Evolutionary conservation across 2,888 invertebrate genomes (phyloP).

Genomic region (Tenthredo scrophulariae): DNA sequence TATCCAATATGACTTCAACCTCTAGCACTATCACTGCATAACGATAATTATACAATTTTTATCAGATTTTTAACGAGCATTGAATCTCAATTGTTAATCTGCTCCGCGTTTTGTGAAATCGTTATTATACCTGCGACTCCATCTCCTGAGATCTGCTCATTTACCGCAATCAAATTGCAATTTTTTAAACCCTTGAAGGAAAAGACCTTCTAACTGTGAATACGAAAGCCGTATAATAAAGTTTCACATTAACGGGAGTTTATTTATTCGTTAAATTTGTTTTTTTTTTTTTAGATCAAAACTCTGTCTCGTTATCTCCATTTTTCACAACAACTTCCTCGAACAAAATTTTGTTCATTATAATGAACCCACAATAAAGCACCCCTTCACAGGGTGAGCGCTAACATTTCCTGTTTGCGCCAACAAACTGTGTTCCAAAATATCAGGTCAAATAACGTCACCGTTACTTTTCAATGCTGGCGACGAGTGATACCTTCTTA

Average conservation of each 20-base stretch:
- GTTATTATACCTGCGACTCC: neutral
- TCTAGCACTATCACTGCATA: constrained; percentile 25
- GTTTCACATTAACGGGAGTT: constrained; percentile 6
- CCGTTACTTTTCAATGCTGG: constrained; percentile 48
- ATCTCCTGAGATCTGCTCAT: neutral
- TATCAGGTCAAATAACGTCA: constrained; percentile 55
- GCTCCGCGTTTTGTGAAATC: constrained; percentile 1
- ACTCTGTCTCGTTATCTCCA: neutral
- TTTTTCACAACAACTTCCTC: constrained; percentile 17
- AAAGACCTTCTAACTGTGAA: neutral
- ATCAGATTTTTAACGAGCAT: constrained; percentile 3
- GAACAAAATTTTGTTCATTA: constrained; percentile 24
- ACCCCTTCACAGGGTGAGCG: constrained; percentile 66
- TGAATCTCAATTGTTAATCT: neutral
- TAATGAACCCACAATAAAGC: constrained; percentile 56
- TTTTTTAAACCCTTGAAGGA: neutral
- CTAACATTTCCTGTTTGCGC: constrained; percentile 72
- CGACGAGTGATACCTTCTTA: neutral
- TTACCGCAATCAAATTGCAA: neutral
- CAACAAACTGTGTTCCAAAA: constrained; percentile 72
- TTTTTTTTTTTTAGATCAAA: neutral
- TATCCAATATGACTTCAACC: constrained; percentile 22
- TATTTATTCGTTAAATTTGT: neutral
- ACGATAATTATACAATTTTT: constrained; percentile 29
- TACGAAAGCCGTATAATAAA: neutral